Evolutionary conservation across 1,140 invertebrate genomes (phyloP), one percentile per base, ranked within the genome.

Genomic region (Lepidostoma basale): DNA sequence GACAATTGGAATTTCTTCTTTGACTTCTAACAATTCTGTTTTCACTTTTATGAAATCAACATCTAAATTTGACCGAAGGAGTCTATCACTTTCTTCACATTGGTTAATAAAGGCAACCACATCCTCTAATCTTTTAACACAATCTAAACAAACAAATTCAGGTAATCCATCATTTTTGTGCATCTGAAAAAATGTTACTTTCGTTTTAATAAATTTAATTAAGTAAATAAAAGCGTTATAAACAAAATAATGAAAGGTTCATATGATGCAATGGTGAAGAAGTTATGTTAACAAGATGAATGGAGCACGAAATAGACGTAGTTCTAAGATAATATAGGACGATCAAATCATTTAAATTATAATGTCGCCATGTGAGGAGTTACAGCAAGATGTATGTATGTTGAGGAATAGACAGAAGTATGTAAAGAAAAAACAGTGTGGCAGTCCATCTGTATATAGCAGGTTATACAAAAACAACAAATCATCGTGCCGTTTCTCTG

Each of bases 161-260:
- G 62, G 62, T 10, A 64, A 42, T 10, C 62, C 45, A 39, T 64
- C 62, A 23, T 64, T 40, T 52, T 39, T 45, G 47, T 26, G 54
- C 12, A 64, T 20, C 62, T 64, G 22, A 9, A 64, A 52, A 16
- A 28, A 18, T 49, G 44, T 18, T 16, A 3, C 16, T 20, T 45
- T 5, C 3, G 18, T 2, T 45, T 3, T 1, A 23, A 18, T 45
- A 22, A 22, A 18, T 45, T 18, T 18, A n/a, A n/a, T 8, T 4
- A 47, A 1, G 4, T 9, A 47, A n/a, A 20, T 4, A 20, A 47
- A 47, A 47, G 8, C 0, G 9, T 45, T 45, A 22, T 3, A 45
- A 18, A 16, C 22, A 20, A 45, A 45, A 45, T n/a, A 45, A 9
- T 8, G n/a, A 18, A 45, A 4, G 0, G 8, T 22, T 2, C 1